Conservation (phyloP, 2,888 invertebrate species). For the Phania funesta region DNA sequence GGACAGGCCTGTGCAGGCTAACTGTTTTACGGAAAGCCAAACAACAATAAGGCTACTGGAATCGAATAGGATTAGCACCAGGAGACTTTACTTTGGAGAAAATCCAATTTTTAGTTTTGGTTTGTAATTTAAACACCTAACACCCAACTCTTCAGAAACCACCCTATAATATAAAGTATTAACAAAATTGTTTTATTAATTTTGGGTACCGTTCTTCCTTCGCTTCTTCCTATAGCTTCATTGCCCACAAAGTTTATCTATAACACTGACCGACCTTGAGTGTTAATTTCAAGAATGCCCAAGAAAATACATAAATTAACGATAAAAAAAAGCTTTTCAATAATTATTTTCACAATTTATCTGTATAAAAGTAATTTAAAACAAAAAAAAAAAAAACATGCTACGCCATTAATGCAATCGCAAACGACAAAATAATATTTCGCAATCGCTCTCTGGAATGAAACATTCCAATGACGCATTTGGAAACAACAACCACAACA, state of each 20-base stretch:
- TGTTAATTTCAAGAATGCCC: slow-evolving; percentile 29
- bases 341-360: slow-evolving; percentile 42
- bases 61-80: too few relatives aligned
- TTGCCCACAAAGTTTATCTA: slow-evolving; percentile 33
- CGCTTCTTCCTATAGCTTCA: neutral
- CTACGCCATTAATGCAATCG: slow-evolving; percentile 13
- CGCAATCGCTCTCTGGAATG: neutral
- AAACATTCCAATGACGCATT: slow-evolving; percentile 38
- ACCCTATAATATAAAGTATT: neutral
- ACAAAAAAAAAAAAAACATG: slow-evolving; percentile 11
- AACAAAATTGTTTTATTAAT: neutral
- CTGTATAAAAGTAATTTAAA: slow-evolving; percentile 17
- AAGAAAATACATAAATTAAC: slow-evolving; percentile 1
- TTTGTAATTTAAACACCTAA: neutral
- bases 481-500: neutral
- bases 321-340: neutral
- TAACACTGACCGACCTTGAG: slow-evolving; percentile 64
- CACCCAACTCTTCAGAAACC: neutral
- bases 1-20: too few relatives aligned
- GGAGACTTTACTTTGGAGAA: too few relatives aligned
- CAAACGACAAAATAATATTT: neutral
- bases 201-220: neutral
- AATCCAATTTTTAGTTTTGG: neutral
- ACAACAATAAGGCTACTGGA: too few relatives aligned
- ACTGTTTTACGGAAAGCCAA: too few relatives aligned